A percentile compares a stretch with the other conserved stretches of the same genome.
These are phyloP conservation scores for Portevinia maculata DNA, from an alignment of 2,888 invertebrate genomes.

Conservation along the genomic window DNA sequence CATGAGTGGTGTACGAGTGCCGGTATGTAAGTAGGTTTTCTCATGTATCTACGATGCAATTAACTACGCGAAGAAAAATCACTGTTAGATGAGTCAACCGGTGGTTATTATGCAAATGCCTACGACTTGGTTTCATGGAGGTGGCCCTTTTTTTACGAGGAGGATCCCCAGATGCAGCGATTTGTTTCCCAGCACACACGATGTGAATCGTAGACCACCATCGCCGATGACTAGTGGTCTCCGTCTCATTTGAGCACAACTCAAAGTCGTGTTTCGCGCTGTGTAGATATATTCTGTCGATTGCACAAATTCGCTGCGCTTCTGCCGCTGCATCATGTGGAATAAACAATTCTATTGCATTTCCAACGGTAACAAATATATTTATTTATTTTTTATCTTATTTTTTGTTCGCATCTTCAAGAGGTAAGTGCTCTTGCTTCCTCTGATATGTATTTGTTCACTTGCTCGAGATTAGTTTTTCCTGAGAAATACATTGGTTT, in stretches of 20 bases:
- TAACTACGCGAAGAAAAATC: constrained; percentile 54
- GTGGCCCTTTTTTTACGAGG: constrained; percentile 60
- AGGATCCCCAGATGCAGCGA: constrained; percentile 36
- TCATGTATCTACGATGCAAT: constrained; percentile 45
- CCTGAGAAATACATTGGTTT: constrained; percentile 16
- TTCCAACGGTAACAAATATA: constrained; percentile 51
- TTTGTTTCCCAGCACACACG: constrained; percentile 43
- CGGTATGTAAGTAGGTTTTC: neutral
- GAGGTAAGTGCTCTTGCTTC: neutral
- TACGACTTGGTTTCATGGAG: constrained; percentile 22
- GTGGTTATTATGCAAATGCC: constrained; percentile 59
- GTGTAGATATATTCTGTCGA: constrained; percentile 59
- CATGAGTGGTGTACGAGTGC: neutral
- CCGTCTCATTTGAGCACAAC: constrained; percentile 3
- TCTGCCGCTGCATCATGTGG: constrained; percentile 54
- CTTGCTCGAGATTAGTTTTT: constrained; percentile 8
- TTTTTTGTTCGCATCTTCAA: constrained; percentile 15
- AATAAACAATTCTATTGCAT: constrained; percentile 65
- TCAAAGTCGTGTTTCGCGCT: constrained; percentile 60
- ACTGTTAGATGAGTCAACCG: constrained; percentile 65
- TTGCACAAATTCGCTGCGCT: constrained; percentile 53
- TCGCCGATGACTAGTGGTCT: constrained; percentile 1
- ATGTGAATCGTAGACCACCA: constrained; percentile 23
- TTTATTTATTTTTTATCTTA: constrained; percentile 26
- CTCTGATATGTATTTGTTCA: constrained; percentile 13